Conservation (phyloP, 2,797 vertebrate species). For the Pipistrellus nathusii region DNA sequence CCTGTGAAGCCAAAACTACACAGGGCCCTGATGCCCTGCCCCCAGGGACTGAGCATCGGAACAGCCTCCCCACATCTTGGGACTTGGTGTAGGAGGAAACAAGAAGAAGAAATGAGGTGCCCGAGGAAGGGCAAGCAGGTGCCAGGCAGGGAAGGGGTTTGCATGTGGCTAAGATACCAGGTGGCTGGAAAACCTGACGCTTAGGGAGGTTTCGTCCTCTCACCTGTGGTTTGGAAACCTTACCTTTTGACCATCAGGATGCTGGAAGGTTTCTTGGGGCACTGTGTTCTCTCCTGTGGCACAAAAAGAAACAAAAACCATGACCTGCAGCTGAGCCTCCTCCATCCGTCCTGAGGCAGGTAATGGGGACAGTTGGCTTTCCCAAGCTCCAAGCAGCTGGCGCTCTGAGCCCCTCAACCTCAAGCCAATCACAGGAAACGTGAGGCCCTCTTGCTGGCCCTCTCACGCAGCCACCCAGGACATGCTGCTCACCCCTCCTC, state of each 20-base stretch:
- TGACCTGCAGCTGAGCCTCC: not conserved
- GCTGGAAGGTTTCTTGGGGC: not conserved
- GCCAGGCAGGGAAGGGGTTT: rapidly evolving
- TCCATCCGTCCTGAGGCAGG: not conserved
- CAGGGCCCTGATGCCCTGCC: not conserved
- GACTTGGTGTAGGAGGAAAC: not conserved
- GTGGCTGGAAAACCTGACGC: rapidly evolving
- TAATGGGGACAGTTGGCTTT: not conserved
- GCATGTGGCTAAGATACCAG: not conserved
- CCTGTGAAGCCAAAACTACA: not conserved
- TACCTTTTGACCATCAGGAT: not conserved
- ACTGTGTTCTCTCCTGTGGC: conserved; percentile 69
- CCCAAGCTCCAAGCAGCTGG: not conserved
- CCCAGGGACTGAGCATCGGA: rapidly evolving
- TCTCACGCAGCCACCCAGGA: not conserved
- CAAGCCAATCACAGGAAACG: too few relatives aligned
- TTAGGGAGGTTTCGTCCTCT: not conserved
- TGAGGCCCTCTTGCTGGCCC: rapidly evolving
- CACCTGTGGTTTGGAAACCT: conserved; percentile 76
- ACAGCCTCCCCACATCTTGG: not conserved
- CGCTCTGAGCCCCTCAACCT: not conserved
- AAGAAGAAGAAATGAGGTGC: not conserved
- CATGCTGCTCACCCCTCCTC: not conserved
- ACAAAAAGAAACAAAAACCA: conserved; percentile 21
- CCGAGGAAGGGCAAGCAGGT: rapidly evolving